Evolutionary conservation across 2,888 invertebrate species (phyloP).

Genomic region (Thecocarcelia acutangulata): DNA sequence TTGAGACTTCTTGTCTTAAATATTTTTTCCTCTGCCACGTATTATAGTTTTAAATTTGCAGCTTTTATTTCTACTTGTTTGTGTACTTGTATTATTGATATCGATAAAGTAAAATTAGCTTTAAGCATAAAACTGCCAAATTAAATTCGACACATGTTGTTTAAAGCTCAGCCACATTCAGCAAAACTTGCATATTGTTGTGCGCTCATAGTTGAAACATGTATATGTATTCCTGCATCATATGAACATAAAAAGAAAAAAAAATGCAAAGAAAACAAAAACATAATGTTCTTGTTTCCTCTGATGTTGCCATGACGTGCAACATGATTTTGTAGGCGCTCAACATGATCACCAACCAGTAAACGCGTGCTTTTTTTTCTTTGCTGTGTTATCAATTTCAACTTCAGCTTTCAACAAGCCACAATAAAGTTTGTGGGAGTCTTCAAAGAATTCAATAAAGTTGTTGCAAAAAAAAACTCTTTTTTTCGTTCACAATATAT

Average conservation of each 20-base stretch:
- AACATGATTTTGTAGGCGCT: conserved; percentile 82
- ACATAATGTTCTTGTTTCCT: conserved; percentile 51
- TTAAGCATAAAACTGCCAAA: conserved; percentile 68
- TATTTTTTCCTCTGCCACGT: conserved; percentile 7
- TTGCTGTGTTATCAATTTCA: conserved; percentile 19
- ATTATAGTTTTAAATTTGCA: conserved; percentile 13
- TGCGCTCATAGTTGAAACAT: conserved; percentile 3
- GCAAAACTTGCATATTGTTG: conserved; percentile 1
- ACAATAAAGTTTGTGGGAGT: conserved; percentile 59
- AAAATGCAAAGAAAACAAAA: conserved; percentile 6
- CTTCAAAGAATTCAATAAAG: conserved; percentile 33
- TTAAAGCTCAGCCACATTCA: conserved; percentile 46
- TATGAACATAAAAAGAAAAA: conserved; percentile 20
- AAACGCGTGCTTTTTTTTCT: conserved; percentile 48
- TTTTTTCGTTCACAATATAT: background rate
- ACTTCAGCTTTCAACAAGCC: conserved; percentile 11
- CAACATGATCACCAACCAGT: conserved; percentile 78
- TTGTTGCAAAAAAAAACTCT: background rate
- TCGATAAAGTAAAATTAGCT: conserved; percentile 68
- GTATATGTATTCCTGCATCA: conserved; percentile 63
- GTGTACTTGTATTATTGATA: conserved; percentile 52
- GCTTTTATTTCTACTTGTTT: background rate
- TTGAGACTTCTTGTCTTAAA: conserved; percentile 66
- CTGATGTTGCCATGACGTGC: conserved; percentile 76
- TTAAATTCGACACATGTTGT: conserved; percentile 70